Conservation (phyloP, 2,113 vertebrate genomes). For the Tricholaema leucomelas region DNA sequence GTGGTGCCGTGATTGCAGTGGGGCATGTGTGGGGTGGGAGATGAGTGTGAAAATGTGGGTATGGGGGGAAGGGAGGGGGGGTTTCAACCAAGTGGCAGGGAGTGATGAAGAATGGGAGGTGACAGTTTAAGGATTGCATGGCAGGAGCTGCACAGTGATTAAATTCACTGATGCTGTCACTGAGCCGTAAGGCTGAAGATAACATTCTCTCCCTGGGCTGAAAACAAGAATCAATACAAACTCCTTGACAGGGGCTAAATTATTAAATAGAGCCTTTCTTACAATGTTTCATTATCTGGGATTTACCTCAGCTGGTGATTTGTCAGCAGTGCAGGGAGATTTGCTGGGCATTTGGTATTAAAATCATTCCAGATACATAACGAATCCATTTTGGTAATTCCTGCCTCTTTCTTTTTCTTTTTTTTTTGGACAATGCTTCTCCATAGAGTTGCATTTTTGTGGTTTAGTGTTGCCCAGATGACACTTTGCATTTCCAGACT, state of each 20-base stretch:
- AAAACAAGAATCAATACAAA: slow-evolving; percentile 88
- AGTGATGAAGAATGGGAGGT: slow-evolving; percentile 73
- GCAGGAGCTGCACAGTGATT: slow-evolving; percentile 77
- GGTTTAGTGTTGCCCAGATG: slow-evolving; percentile 33
- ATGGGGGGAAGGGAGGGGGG: not conserved
- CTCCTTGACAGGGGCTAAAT: slow-evolving; percentile 87
- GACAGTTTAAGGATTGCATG: slow-evolving; percentile 70
- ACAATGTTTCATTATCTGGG: slow-evolving; percentile 81
- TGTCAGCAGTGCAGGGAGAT: slow-evolving; percentile 68
- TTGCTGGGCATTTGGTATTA: slow-evolving; percentile 72
- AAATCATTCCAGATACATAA: slow-evolving; percentile 61
- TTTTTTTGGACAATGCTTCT: not conserved
- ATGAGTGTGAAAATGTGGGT: too few species aligned
- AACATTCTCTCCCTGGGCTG: slow-evolving; percentile 84
- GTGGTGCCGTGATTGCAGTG: slow-evolving; percentile 71
- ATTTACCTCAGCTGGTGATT: slow-evolving; percentile 79
- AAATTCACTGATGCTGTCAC: slow-evolving; percentile 82
- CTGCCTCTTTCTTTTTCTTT: not conserved
- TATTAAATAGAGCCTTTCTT: slow-evolving; percentile 86
- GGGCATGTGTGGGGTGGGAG: slow-evolving; percentile 49
- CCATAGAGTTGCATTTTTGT: not conserved
- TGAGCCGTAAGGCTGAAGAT: slow-evolving; percentile 77
- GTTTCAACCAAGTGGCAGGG: slow-evolving; percentile 1
- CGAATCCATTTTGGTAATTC: slow-evolving; percentile 71
- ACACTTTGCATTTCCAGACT: slow-evolving; percentile 20